These are phyloP conservation scores for Thamnaconus septentrionalis DNA, from an alignment of 2,113 vertebrate genomes.

Conservation along the genomic window DNA sequence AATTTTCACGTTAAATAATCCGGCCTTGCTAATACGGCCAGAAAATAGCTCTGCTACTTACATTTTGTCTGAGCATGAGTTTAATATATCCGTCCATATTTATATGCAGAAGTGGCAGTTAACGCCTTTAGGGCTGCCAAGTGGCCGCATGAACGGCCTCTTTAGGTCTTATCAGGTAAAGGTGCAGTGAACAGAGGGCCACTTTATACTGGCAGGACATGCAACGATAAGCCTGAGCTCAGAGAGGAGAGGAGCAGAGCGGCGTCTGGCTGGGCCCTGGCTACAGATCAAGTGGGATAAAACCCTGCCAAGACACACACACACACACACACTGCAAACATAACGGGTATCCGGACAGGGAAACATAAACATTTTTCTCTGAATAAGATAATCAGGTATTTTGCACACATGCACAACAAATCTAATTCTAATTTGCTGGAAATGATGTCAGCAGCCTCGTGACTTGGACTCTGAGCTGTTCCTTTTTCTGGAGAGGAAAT, in stretches of 20 bases:
- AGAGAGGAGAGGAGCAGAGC: conserved; percentile 11
- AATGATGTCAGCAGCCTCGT: conserved; percentile 5
- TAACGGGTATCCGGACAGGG: background rate
- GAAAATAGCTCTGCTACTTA: too few relatives aligned
- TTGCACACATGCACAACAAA: conserved; percentile 7
- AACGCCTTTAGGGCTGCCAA: conserved; percentile 10
- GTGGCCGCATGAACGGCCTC: conserved; percentile 17
- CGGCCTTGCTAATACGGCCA: too few relatives aligned
- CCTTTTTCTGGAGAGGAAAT: conserved; percentile 37
- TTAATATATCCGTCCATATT: conserved; percentile 17
- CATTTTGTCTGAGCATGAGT: background rate
- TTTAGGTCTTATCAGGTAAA: conserved; percentile 38
- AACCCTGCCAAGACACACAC: conserved; percentile 15
- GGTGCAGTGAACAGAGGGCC: conserved; percentile 18
- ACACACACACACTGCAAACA: background rate
- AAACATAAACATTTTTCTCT: background rate
- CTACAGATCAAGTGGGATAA: conserved; percentile 40
- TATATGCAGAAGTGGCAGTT: conserved; percentile 13
- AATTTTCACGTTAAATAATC: too few relatives aligned
- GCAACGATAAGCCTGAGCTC: conserved; percentile 38
- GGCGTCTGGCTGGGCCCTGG: conserved; percentile 22
- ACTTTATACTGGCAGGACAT: conserved; percentile 39
- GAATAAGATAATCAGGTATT: background rate
- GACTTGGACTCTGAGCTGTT: conserved; percentile 19
- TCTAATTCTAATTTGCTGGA: background rate